Percentiles rank a stretch among this genome's conserved stretches.
Evolutionary conservation across 1,140 invertebrate genomes (phyloP).

Genomic region (Eupristina koningsbergeri): DNA sequence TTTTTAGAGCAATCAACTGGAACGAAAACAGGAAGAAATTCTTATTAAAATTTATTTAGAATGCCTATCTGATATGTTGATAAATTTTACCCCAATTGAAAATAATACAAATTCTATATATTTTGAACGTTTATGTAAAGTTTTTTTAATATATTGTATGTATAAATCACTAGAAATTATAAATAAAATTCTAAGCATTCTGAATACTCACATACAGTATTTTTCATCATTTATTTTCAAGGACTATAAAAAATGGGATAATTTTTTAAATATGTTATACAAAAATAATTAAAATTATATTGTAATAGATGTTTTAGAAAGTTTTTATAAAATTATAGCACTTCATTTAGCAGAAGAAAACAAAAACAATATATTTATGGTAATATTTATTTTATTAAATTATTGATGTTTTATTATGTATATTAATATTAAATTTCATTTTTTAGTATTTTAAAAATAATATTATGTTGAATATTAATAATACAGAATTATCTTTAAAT

Average conservation of each 20-base stretch:
- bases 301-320: constrained; percentile 60
- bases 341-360: constrained; percentile 51
- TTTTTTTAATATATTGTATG: constrained; percentile 50
- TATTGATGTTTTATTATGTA: background rate
- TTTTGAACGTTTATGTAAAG: constrained; percentile 46
- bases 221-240: constrained; percentile 58
- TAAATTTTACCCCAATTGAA: constrained; percentile 41
- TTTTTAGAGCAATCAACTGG: constrained; percentile 41
- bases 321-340: constrained; percentile 63
- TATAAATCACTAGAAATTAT: constrained; percentile 43
- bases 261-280: constrained; percentile 50
- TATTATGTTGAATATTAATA: constrained; percentile 49
- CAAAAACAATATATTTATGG: constrained; percentile 48
- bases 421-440: background rate
- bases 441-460: constrained; percentile 59
- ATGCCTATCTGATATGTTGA: constrained; percentile 54
- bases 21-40: background rate
- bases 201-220: constrained; percentile 53
- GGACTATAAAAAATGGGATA: constrained; percentile 63
- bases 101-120: constrained; percentile 10
- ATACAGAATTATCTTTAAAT: constrained; percentile 21
- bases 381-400: constrained; percentile 44
- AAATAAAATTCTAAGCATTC: constrained; percentile 54
- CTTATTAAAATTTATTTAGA: constrained; percentile 57
- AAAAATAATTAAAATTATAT: constrained; percentile 41